Evolutionary conservation across 2,113 vertebrate species (phyloP).

Genomic region (Theristicus caerulescens): DNA sequence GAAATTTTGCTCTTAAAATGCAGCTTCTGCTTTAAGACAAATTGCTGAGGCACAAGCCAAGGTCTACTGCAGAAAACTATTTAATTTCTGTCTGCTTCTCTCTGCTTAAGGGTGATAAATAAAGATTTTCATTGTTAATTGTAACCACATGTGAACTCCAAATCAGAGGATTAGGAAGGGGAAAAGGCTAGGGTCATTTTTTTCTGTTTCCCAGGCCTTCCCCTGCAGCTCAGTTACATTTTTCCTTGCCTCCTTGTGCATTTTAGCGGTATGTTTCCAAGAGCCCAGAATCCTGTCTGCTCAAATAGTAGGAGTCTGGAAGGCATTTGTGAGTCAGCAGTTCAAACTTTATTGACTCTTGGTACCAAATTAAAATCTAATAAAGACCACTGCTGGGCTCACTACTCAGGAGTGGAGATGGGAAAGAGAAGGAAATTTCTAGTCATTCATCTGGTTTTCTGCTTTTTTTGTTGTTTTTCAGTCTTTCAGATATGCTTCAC

Average conservation of each 20-base stretch:
- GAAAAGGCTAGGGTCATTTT: background rate
- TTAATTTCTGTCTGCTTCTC: background rate
- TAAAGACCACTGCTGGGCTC: background rate
- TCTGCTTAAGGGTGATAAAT: constrained; percentile 33
- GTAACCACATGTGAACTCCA: constrained; percentile 28
- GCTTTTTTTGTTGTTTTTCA: background rate
- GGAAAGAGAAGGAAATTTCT: background rate
- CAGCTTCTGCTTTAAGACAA: background rate
- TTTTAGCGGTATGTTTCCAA: background rate
- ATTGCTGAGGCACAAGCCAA: background rate
- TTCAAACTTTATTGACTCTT: background rate
- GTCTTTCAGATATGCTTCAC: background rate
- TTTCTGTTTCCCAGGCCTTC: constrained; percentile 42
- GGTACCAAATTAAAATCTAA: background rate
- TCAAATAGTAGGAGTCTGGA: background rate
- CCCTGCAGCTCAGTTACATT: background rate
- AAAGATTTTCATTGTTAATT: constrained; percentile 29
- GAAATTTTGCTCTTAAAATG: background rate
- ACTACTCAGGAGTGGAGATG: background rate
- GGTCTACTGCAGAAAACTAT: background rate
- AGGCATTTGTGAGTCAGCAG: constrained; percentile 41
- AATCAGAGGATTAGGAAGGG: background rate
- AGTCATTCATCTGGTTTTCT: background rate
- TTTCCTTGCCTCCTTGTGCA: background rate
- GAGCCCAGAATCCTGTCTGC: background rate